Base-by-base conservation (phyloP, 2,888 invertebrate species). In the Eueremaeus valkanovi region DNA sequence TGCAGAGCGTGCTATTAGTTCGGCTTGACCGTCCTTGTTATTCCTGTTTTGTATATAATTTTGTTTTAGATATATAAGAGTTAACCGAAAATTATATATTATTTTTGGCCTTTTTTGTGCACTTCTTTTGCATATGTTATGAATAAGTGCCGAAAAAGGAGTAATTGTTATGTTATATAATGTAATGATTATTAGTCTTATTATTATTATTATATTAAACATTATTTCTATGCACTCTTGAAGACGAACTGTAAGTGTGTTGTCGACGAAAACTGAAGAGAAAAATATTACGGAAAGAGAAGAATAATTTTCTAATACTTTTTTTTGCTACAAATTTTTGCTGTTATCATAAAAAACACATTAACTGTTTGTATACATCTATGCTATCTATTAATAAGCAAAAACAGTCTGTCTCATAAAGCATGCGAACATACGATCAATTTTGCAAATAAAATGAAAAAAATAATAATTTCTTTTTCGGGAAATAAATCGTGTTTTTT, bases 371-470 rank as follows among this genome's bases (percentile, higher is more conserved):
- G 8, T 45, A 13, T 16, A 45, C 18, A 45, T 40, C 11, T 9
- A 40, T 40, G 5, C 11, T 40, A 40, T 45, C 45, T n/a, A n/a
- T n/a, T n/a, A 45, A 45, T 45, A 45, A 45, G 18, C 13, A 3
- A 9, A 55, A 6, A 24, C 55, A 55, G 8, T 24, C n/a, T n/a
- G n/a, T n/a, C n/a, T n/a, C n/a, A n/a, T n/a, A 29, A 58, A 24
- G 29, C 58, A 58, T 58, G 58, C 58, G 29, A 58, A 58, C 58
- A 58, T 58, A 58, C 58, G 29, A 58, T 58, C 58, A 29, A 58
- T 58, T 58, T 58, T 2, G 6, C 1, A 21, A 51, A 51, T 51
- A 51, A 51, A 21, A 21, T 51, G n/a, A 8, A 51, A n/a, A 21
- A 51, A 51, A 51, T 21, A 21, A 51, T 51, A 51, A 18, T 51